Base-by-base conservation (phyloP, 2,113 vertebrate species). In the Rana temporaria region DNA sequence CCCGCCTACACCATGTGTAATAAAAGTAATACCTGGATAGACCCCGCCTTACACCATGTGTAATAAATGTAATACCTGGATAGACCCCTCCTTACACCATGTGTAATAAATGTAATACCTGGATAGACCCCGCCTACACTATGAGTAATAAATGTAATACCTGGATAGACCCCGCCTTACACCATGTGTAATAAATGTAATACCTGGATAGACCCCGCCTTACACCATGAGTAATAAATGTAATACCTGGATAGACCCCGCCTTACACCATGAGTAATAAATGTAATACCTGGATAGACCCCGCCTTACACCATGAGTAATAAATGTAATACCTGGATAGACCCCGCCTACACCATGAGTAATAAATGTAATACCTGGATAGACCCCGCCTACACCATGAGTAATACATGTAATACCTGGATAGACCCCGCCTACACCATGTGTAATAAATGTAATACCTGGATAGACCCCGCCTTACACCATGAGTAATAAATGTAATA, bases 181-280 rank as follows among this genome's bases (percentile, higher is more conserved):
- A 30, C 26, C 26, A 30, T 30, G 26, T 3, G 3, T 11, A 48
- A 9, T 1, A 48, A 11, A 48, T 8, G 7, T 6, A 63, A 7
- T 89, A 95, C 94, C 93, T 79, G 93, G 93, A 86, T 89, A 85
- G 18, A n/a, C n/a, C n/a, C n/a, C n/a, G n/a, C n/a, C n/a, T 3
- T 30, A 30, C 1, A 30, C 26, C 26, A 30, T 30, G 26, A 1
- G 3, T 11, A 48, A 9, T 1, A 48, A 11, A 48, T 8, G 7
- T 6, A 63, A 7, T 89, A 95, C 94, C 93, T 79, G 93, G 93
- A 86, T 89, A 85, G 18, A n/a, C n/a, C n/a, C n/a, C n/a, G n/a
- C n/a, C n/a, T 3, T 30, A 30, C 1, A 30, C 26, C 26, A 30
- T 30, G 26, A 1, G 3, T 11, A 48, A 9, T 1, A 48, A 11